Evolutionary conservation across 1,140 invertebrate genomes (phyloP).

Genomic region (Micrasema longulum): DNA sequence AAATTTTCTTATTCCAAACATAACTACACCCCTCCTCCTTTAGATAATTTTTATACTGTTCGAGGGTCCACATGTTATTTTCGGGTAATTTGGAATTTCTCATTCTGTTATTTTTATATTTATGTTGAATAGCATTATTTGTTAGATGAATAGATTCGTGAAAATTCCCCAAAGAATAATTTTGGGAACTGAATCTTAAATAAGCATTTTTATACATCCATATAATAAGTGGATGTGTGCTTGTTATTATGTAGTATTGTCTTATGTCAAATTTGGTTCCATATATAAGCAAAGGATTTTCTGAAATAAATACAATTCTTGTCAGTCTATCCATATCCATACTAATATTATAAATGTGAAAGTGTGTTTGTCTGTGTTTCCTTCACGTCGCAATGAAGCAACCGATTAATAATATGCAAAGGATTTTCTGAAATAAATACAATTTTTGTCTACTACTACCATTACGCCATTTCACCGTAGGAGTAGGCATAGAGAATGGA

Average conservation of each 20-base stretch:
- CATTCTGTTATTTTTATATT: conserved; percentile 77
- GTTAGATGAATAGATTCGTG: conserved; percentile 92
- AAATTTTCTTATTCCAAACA: conserved; percentile 78
- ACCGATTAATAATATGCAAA: no score
- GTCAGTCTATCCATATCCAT: no score
- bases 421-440: conserved; percentile 80
- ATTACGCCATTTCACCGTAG: no score
- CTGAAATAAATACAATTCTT: no score
- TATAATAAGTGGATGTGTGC: conserved; percentile 80
- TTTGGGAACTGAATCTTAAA: conserved; percentile 89
- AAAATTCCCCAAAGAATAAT: conserved; percentile 84
- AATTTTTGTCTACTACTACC: no score
- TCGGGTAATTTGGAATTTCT: conserved; percentile 77
- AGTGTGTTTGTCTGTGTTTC: no score
- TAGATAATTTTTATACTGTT: conserved; percentile 79
- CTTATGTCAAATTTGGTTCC: conserved; percentile 94
- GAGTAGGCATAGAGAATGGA: no score
- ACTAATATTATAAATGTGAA: no score
- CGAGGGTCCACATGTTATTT: conserved; percentile 89
- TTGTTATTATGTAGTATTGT: conserved; percentile 90
- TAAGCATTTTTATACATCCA: conserved; percentile 93
- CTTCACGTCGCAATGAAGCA: no score
- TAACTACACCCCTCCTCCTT: conserved; percentile 62
- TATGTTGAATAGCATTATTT: conserved; percentile 91
- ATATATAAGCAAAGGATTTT: conserved; percentile 84